A percentile compares a stretch with the other conserved stretches of the same genome.
phyloP scores from a whole-genome alignment of 2,888 invertebrate species.

The Sepiola atlantica region DNA sequence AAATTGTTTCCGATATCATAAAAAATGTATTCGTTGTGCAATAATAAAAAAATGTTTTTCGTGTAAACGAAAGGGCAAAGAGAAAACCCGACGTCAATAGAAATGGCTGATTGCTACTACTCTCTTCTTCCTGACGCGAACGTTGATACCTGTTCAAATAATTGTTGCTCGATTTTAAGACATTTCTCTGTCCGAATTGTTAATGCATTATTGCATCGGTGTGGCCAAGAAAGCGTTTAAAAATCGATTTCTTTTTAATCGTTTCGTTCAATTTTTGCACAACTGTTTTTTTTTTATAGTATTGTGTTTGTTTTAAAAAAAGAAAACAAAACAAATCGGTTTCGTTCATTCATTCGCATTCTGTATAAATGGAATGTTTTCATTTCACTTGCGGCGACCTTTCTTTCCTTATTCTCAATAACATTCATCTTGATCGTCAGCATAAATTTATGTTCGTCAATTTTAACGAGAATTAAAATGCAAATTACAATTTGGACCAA shows the following conservation, averaged over 20 bases:
- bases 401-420: conserved; percentile 14
- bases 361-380: neutral
- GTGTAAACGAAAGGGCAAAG: no score
- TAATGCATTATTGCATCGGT: neutral
- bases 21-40: no score
- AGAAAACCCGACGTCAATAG: neutral
- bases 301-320: neutral
- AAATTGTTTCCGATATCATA: no score
- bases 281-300: neutral
- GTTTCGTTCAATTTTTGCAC: neutral
- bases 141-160: neutral
- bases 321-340: neutral
- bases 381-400: neutral
- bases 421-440: neutral
- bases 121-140: neutral
- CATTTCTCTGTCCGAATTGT: neutral
- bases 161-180: neutral
- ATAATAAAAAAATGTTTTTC: no score
- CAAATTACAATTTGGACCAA: neutral
- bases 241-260: neutral
- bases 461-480: neutral
- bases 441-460: neutral
- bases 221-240: neutral
- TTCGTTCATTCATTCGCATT: neutral
- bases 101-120: neutral